Percentiles rank a stretch among this genome's conserved stretches.
Evolutionary conservation across 2,113 vertebrate species (phyloP).

Genomic region (Passer domesticus): DNA sequence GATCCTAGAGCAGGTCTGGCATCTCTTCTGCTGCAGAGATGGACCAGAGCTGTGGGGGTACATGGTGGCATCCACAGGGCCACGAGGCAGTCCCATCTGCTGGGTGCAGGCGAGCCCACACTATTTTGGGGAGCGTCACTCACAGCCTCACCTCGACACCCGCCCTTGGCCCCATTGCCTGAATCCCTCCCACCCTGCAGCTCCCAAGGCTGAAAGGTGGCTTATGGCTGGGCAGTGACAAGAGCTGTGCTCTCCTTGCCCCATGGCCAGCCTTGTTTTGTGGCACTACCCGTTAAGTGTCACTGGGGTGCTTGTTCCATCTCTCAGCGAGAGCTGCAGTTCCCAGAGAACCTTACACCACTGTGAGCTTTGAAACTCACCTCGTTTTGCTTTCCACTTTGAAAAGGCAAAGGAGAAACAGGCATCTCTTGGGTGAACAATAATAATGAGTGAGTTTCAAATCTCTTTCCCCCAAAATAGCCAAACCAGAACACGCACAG

Average conservation of each 20-base stretch:
- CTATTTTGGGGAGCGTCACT: not conserved
- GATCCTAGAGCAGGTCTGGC: accelerated
- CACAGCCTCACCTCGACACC: accelerated
- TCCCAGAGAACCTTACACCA: not conserved
- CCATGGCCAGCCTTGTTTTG: not conserved
- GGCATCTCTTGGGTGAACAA: slow-evolving; percentile 35
- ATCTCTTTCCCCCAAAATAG: slow-evolving; percentile 50
- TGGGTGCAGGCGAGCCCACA: not conserved
- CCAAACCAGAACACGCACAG: slow-evolving; percentile 41
- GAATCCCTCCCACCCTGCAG: not conserved
- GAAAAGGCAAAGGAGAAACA: not conserved
- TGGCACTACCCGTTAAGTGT: not conserved
- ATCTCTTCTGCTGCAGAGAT: not conserved
- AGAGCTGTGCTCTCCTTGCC: not conserved
- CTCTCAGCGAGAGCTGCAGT: not conserved
- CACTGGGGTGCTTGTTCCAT: accelerated
- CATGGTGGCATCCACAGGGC: not conserved
- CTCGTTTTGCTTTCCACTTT: not conserved
- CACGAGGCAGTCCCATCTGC: accelerated
- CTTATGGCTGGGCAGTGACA: not conserved
- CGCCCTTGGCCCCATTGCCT: not conserved
- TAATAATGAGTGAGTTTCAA: slow-evolving; percentile 53
- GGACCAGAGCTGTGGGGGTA: not conserved
- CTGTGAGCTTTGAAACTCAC: not conserved
- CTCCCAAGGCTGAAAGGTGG: not conserved